Conservation (phyloP, 2,113 vertebrate species). For the Centropus unirufus region DNA sequence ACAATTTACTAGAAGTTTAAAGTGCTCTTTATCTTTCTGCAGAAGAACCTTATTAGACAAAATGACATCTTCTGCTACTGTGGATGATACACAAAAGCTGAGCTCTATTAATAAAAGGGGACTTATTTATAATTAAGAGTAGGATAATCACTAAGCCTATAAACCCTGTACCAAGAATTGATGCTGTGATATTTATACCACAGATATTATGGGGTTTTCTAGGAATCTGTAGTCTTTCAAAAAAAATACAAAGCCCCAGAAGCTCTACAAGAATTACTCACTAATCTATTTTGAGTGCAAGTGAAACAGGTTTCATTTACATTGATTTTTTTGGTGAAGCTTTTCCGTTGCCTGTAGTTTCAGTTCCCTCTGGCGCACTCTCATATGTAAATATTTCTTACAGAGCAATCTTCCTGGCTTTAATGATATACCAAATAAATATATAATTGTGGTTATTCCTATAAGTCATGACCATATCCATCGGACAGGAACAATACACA, state of each 20-base stretch:
- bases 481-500: fast-evolving
- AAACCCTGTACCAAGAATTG: not conserved
- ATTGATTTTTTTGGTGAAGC: not conserved
- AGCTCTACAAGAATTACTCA: not conserved
- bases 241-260: not conserved
- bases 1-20: not conserved
- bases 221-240: not conserved
- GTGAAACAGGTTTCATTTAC: not conserved
- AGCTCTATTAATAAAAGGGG: not conserved
- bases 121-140: conserved; percentile 1
- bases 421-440: not conserved
- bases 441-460: not conserved
- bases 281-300: not conserved
- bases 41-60: not conserved
- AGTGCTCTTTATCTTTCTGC: not conserved
- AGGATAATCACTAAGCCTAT: not conserved
- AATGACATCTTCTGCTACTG: not conserved
- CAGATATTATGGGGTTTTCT: not conserved
- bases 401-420: not conserved
- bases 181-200: not conserved
- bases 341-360: not conserved
- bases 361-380: not conserved
- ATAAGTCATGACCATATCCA: not conserved
- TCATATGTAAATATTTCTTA: not conserved
- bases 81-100: not conserved